Evolutionary conservation across 1,140 invertebrate genomes (phyloP).

Genomic region (Phymorhynchus buccinoides): DNA sequence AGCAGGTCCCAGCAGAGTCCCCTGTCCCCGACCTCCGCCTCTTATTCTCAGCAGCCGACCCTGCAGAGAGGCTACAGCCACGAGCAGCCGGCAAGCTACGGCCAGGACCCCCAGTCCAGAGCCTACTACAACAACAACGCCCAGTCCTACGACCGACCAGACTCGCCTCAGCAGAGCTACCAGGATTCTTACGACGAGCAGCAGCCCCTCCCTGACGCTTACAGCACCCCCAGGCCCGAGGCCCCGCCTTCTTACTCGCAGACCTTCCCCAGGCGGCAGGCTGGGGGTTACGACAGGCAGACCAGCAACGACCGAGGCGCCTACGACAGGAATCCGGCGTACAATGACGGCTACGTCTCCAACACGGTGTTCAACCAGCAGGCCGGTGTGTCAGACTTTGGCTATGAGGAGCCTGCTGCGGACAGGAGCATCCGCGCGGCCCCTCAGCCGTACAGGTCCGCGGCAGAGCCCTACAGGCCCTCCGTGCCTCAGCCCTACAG

Average conservation of each 20-base stretch:
- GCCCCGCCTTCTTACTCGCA: constrained; percentile 35
- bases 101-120: neutral
- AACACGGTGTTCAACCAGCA: constrained; percentile 26
- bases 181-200: constrained; percentile 26
- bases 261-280: constrained; percentile 35
- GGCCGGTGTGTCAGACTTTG: constrained; percentile 37
- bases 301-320: neutral
- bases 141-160: neutral
- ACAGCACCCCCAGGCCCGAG: constrained; percentile 6
- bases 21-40: constrained; percentile 3
- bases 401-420: constrained; percentile 33
- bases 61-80: constrained; percentile 10
- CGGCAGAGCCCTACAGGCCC: constrained; percentile 34
- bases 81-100: neutral
- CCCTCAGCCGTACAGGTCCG: constrained; percentile 10
- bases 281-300: constrained; percentile 31
- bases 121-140: neutral
- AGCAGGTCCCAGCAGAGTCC: constrained; percentile 12
- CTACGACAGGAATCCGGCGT: neutral
- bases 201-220: neutral
- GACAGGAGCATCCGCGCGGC: neutral
- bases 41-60: constrained; percentile 13
- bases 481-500: neutral
- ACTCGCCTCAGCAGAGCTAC: neutral
- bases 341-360: constrained; percentile 19